Evolutionary conservation across 2,888 invertebrate species (phyloP), one percentile per base, ranked within the genome.

Genomic region (Shargacucullia verbasci): DNA sequence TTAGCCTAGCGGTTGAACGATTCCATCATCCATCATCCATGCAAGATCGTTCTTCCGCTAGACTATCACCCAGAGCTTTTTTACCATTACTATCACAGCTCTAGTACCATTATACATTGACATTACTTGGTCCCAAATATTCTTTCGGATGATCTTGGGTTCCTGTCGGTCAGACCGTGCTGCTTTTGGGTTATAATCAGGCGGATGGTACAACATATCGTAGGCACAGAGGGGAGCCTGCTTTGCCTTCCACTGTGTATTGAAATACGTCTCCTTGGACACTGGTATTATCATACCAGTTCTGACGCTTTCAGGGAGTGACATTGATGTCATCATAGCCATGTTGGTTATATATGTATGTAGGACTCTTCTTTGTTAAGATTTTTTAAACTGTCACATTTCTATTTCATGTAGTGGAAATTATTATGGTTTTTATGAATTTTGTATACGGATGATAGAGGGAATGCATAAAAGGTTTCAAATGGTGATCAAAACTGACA

Each of bases 201-300:
- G 93, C 0, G 93, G 92, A 57, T 94, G 94, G 59, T 88, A 91
- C 5, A 93, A 75, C 92, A 92, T 94, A 34, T 94, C 94, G 56
- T 94, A 94, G 0, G 91, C 86, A 45, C 90, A 91, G 0, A 92
- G 77, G 0, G 83, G 87, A 4, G 73, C 73, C 0, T 74, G 62
- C 31, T 79, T 79, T 0, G 85, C 78, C 34, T 73, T 73, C 87
- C 90, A 89, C 12, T 91, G 87, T 0, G 91, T 92, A 55, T 93
- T 93, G 55, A 88, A 92, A 65, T 62, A 92, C 0, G 91, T 88
- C 14, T 79, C 81, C 49, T 90, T 83, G 0, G 92, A 90, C 0
- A 80, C 85, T 0, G 92, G 92, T 50, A 93, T 88, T n/a, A 93
- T 63, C 90, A 93, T 91, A 47, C 76, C 73, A 0, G 91, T 90